Evolutionary conservation across 2,888 invertebrate species (phyloP).

Genomic region (Glaucopsyche alexis): DNA sequence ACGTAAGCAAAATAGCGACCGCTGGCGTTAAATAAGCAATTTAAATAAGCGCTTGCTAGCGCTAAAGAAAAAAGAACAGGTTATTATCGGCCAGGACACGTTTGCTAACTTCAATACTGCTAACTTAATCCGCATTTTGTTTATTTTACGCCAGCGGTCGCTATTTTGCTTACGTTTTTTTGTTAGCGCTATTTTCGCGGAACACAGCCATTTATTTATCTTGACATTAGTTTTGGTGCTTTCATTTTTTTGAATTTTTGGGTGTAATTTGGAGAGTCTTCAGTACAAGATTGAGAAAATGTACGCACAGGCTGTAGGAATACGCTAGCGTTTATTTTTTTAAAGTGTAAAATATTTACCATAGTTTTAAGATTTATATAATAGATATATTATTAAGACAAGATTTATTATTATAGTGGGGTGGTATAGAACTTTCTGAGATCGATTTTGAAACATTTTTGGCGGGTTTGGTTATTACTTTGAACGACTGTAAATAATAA

Average conservation of each 20-base stretch:
- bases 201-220: conserved; percentile 38
- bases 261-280: conserved; percentile 37
- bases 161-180: too few species aligned
- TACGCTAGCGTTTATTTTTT: conserved; percentile 43
- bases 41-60: too few species aligned
- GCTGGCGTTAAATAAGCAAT: too few species aligned
- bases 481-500: not conserved
- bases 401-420: conserved; percentile 23
- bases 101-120: too few species aligned
- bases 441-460: conserved; percentile 39
- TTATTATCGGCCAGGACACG: too few species aligned
- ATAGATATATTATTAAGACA: conserved; percentile 3
- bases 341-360: conserved; percentile 30
- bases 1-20: too few species aligned
- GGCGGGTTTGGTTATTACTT: not conserved
- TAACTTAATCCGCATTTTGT: too few species aligned
- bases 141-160: too few species aligned
- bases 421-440: conserved; percentile 21
- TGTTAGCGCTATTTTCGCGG: too few species aligned
- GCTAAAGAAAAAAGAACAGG: too few species aligned
- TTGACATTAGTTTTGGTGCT: conserved; percentile 53
- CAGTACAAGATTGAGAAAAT: conserved; percentile 43
- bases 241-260: conserved; percentile 48
- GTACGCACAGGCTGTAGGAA: conserved; percentile 44
- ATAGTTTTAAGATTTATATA: conserved; percentile 29